Conservation (phyloP, 2,113 vertebrate species). For the Spea bombifrons region DNA sequence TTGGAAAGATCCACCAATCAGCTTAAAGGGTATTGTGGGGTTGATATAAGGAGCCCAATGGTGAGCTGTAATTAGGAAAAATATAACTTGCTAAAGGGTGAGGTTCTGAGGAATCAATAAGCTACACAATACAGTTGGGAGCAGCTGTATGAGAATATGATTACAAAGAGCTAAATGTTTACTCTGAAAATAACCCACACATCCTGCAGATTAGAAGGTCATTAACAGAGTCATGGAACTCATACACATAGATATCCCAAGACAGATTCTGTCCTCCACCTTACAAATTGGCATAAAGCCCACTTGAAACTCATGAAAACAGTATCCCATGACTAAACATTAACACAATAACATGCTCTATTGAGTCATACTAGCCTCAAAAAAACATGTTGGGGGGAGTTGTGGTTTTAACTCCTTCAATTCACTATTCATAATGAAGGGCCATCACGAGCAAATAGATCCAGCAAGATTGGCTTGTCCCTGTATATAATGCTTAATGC, state of each 20-base stretch:
- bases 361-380: not conserved
- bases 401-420: too few relatives aligned
- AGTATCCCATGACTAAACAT: not conserved
- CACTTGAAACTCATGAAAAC: not conserved
- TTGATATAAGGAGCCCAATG: not conserved
- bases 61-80: not conserved
- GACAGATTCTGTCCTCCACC: not conserved
- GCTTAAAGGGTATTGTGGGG: too few relatives aligned
- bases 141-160: not conserved
- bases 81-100: not conserved
- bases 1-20: too few relatives aligned
- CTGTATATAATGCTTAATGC: too few relatives aligned
- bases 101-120: not conserved
- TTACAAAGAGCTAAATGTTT: not conserved
- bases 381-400: not conserved
- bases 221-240: slow-evolving; percentile 5
- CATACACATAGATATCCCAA: slow-evolving; percentile 4
- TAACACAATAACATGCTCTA: not conserved
- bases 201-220: slow-evolving; percentile 22
- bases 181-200: slow-evolving; percentile 17
- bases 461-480: too few relatives aligned
- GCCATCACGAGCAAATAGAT: too few relatives aligned
- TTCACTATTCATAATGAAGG: too few relatives aligned
- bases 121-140: not conserved
- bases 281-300: not conserved